Evolutionary conservation across 2,113 vertebrate species (phyloP).

Genomic region (Syngnathus floridae): DNA sequence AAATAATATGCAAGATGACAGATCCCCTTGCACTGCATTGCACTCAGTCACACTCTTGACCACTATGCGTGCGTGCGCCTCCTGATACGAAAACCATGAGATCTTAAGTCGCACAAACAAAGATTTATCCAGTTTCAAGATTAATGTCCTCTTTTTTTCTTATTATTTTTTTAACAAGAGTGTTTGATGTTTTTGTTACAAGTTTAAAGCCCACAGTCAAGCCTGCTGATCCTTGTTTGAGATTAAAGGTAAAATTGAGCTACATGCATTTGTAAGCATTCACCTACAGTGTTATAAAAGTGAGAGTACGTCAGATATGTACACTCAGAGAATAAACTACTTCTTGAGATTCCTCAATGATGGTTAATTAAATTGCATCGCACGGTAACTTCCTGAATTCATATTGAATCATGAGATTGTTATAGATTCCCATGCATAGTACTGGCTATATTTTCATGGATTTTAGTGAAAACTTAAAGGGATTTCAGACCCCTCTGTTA

Average conservation of each 20-base stretch:
- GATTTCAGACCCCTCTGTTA: constrained; percentile 40
- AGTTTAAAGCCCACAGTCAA: neutral
- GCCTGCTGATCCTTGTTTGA: neutral
- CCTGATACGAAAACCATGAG: constrained; percentile 44
- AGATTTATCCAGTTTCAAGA: neutral
- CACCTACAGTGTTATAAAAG: neutral
- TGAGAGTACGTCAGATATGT: too few relatives aligned
- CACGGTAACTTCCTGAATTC: neutral
- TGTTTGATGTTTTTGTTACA: neutral
- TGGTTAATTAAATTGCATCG: neutral
- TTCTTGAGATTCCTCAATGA: neutral
- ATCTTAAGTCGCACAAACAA: neutral
- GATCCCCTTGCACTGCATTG: constrained; percentile 37
- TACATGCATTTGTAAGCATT: neutral
- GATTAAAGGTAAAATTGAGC: neutral
- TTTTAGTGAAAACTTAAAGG: constrained; percentile 36
- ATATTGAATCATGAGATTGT: neutral
- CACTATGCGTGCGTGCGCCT: constrained; percentile 26
- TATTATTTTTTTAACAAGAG: neutral
- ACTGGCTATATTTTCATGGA: constrained; percentile 40
- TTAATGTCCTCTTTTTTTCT: neutral
- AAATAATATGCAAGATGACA: constrained; percentile 15
- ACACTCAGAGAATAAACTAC: neutral
- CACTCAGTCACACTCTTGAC: constrained; percentile 48
- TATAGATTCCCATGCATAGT: neutral